Percentiles rank a stretch among this genome's conserved stretches.
Evolutionary conservation across 2,888 invertebrate species (phyloP).

Genomic region (Meta bourneti): DNA sequence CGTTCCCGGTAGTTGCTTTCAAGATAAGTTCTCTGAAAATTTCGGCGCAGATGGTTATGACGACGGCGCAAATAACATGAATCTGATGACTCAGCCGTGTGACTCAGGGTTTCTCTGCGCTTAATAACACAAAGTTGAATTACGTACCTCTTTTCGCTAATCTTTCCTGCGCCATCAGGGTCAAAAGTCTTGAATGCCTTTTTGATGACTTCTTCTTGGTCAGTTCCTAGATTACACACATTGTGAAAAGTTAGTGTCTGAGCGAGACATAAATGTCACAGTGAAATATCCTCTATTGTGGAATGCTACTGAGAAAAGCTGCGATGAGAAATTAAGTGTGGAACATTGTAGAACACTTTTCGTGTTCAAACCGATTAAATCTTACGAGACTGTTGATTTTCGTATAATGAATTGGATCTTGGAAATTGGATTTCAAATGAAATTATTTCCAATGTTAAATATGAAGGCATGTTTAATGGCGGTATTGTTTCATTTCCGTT

Average conservation of each 20-base stretch:
- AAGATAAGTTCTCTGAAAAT: not conserved
- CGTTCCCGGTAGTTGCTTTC: not conserved
- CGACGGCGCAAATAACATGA: not conserved
- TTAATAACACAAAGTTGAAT: not conserved
- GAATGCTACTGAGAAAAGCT: too few relatives aligned
- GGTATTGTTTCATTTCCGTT: too few relatives aligned
- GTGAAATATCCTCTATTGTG: not conserved
- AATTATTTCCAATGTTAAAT: too few relatives aligned
- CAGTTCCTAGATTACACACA: slow-evolving; percentile 83
- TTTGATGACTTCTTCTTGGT: slow-evolving; percentile 95
- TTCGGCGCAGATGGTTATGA: not conserved
- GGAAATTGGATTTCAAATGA: too few relatives aligned
- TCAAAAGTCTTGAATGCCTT: slow-evolving; percentile 96
- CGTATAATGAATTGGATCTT: too few relatives aligned
- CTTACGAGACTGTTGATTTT: too few relatives aligned
- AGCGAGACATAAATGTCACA: too few relatives aligned
- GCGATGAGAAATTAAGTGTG: too few relatives aligned
- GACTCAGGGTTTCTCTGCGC: not conserved
- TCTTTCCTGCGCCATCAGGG: slow-evolving; percentile 83
- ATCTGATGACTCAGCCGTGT: slow-evolving; percentile 9
- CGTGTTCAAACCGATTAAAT: too few relatives aligned
- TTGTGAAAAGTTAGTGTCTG: too few relatives aligned
- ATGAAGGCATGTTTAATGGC: too few relatives aligned
- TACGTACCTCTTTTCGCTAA: slow-evolving; percentile 78
- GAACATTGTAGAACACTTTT: too few relatives aligned